These are phyloP conservation scores for Albula glossodonta DNA, from an alignment of 2,113 vertebrate species.

Conservation along the genomic window DNA sequence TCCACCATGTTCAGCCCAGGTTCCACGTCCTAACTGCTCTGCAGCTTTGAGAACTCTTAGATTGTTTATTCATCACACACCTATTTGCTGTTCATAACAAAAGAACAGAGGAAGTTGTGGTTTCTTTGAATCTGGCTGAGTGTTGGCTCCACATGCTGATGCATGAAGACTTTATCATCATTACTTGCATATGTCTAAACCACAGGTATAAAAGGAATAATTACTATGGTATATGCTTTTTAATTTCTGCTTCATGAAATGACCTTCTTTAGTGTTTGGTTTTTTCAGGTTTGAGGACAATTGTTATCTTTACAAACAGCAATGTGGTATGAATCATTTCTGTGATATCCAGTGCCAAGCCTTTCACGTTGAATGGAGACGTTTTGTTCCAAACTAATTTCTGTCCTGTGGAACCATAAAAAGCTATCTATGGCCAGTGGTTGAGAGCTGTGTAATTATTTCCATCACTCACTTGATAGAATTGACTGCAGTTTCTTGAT, in stretches of 20 bases:
- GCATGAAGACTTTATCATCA: neutral
- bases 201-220: neutral
- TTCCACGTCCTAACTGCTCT: too few species aligned
- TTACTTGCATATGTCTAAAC: neutral
- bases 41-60: too few species aligned
- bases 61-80: too few species aligned
- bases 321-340: neutral
- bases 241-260: neutral
- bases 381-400: neutral
- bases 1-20: too few species aligned
- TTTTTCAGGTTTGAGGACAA: neutral
- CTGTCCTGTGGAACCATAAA: neutral
- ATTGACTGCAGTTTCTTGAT: conserved; percentile 32
- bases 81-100: too few species aligned
- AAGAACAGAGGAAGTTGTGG: neutral
- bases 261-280: neutral
- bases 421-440: neutral
- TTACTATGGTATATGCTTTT: neutral
- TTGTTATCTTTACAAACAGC: neutral
- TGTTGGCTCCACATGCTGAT: too few species aligned
- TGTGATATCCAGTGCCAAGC: neutral
- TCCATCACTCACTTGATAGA: conserved; percentile 34
- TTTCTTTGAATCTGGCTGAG: too few species aligned
- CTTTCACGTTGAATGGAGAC: neutral
- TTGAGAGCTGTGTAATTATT: conserved; percentile 41